phyloP scores from a whole-genome alignment of 2,888 invertebrate genomes.

The Cryptus viduatorius region DNA sequence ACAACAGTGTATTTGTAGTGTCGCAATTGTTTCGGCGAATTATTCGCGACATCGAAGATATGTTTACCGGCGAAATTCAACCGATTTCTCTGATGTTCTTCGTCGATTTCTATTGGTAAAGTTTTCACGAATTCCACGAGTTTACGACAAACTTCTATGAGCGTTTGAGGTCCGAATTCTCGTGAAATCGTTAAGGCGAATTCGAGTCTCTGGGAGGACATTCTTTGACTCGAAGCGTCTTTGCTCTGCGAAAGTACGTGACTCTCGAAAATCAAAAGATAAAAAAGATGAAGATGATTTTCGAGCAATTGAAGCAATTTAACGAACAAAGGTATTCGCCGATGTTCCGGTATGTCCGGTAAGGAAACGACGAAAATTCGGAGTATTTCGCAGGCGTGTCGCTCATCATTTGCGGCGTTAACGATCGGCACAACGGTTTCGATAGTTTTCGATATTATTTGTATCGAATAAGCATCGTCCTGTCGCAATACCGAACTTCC shows the following conservation, averaged over 20 bases:
- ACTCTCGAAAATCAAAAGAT: constrained; percentile 90
- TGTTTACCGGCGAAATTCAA: constrained; percentile 78
- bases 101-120: constrained; percentile 88
- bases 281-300: constrained; percentile 90
- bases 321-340: constrained; percentile 92
- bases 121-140: constrained; percentile 89
- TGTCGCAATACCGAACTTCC: constrained; percentile 96
- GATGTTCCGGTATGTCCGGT: constrained; percentile 96
- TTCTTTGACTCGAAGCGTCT: constrained; percentile 74
- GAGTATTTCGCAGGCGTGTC: constrained; percentile 89
- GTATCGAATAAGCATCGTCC: constrained; percentile 97
- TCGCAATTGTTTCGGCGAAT: constrained; percentile 91
- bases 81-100: constrained; percentile 83
- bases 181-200: constrained; percentile 89
- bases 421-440: constrained; percentile 96
- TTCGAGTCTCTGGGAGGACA: constrained; percentile 85
- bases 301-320: constrained; percentile 92
- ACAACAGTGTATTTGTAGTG: constrained; percentile 94
- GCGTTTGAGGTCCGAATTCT: constrained; percentile 88
- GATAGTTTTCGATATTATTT: constrained; percentile 95
- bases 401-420: constrained; percentile 82
- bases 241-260: constrained; percentile 86
- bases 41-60: constrained; percentile 88
- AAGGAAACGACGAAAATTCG: constrained; percentile 96
- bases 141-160: constrained; percentile 89